Conservation (phyloP, 2,113 vertebrate species). For the Galemys pyrenaicus region DNA sequence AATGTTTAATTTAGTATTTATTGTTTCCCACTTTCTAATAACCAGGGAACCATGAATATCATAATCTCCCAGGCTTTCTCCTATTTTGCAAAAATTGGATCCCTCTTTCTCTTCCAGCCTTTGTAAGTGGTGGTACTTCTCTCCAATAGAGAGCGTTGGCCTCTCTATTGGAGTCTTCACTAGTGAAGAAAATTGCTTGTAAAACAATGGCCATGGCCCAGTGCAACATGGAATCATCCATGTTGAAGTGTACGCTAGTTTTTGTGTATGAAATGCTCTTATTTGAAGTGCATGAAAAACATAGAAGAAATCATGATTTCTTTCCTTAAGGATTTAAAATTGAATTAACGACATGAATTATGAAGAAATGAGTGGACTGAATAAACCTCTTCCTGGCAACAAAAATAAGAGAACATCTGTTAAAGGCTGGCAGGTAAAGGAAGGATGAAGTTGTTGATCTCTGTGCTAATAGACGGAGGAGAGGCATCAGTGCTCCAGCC, state of each 20-base stretch:
- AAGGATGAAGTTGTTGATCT: neutral
- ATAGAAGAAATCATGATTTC: neutral
- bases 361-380: neutral
- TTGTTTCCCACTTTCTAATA: neutral
- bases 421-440: neutral
- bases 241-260: neutral
- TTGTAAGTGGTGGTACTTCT: neutral
- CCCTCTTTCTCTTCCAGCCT: neutral
- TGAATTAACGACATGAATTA: neutral
- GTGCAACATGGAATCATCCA: neutral
- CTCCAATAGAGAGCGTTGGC: neutral
- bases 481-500: neutral
- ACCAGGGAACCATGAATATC: neutral
- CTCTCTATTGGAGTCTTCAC: neutral
- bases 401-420: neutral
- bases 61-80: neutral
- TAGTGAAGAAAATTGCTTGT: neutral
- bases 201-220: neutral
- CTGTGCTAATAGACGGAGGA: neutral
- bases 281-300: neutral
- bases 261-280: neutral
- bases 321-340: neutral
- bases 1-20: neutral
- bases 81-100: neutral
- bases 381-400: neutral